These are phyloP conservation scores for Dicrostonyx torquatus DNA, from an alignment of 2,797 vertebrate species.

Conservation along the genomic window DNA sequence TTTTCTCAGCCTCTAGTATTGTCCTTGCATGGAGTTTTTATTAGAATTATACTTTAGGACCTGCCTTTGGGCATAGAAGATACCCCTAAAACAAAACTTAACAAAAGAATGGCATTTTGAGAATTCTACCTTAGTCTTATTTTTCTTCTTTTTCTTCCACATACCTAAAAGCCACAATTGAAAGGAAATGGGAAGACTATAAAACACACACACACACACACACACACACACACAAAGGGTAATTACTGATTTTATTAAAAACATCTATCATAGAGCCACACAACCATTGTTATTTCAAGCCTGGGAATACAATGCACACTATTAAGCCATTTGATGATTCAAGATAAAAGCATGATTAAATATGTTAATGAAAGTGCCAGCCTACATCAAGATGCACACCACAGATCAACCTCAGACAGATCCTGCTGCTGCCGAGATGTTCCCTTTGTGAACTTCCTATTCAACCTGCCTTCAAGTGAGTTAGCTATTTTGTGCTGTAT, in stretches of 20 bases:
- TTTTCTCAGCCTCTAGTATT: neutral
- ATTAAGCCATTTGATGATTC: slow-evolving; percentile 83
- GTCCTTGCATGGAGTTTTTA: neutral
- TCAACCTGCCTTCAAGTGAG: neutral
- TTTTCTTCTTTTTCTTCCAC: slow-evolving; percentile 52
- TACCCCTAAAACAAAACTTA: neutral
- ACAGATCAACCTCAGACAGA: neutral
- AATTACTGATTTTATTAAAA: slow-evolving; percentile 89
- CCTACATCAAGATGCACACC: slow-evolving; percentile 31
- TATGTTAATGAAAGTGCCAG: slow-evolving; percentile 82
- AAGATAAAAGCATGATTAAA: slow-evolving; percentile 85
- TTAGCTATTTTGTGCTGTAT: slow-evolving; percentile 42
- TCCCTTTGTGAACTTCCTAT: slow-evolving; percentile 45
- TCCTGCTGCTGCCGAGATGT: slow-evolving; percentile 39
- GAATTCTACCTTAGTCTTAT: slow-evolving; percentile 53
- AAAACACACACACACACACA: neutral
- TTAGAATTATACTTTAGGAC: neutral
- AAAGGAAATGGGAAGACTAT: slow-evolving; percentile 71
- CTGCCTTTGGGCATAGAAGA: neutral
- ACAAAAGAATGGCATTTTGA: slow-evolving; percentile 11
- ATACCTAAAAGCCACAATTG: slow-evolving; percentile 79
- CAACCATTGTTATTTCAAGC: slow-evolving; percentile 76
- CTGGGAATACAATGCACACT: slow-evolving; percentile 81
- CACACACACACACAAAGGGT: slow-evolving; percentile 77
- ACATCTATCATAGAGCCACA: slow-evolving; percentile 83